Base-by-base conservation (phyloP, 2,797 vertebrate species). In the Austrolebias charrua region DNA sequence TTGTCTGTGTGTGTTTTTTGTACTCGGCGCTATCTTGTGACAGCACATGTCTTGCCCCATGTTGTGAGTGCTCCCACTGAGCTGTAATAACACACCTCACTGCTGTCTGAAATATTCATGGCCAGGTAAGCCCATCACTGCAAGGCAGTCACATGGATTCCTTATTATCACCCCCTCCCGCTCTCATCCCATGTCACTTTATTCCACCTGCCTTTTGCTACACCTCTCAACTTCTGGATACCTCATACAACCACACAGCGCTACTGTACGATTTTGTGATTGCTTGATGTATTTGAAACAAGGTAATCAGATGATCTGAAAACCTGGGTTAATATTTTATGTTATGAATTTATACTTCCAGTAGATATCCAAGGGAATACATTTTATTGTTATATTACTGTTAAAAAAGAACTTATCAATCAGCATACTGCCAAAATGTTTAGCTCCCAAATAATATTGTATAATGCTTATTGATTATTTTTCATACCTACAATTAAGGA, bases 61-160 rank as follows among this genome's bases (percentile, higher is more conserved):
- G 88, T 83, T 88, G 88, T 69, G 87, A 86, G 79, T 69, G 73
- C 76, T 84, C 86, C 84, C 76, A 76, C 83, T 81, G 81, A 83
- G 89, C 86, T 81, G 81, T 90, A 89, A 92, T 90, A 91, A 90
- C 89, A 89, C 88, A 91, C 83, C 88, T 89, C 87, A 74, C 68
- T 87, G 87, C 77, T 70, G 80, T 71, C 84, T 91, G 89, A 92
- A 91, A 91, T 91, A 91, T 91, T 92, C 87, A 91, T 91, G 75
- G 86, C 71, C 79, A 89, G 84, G 87, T 90, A 90, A 89, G 84
- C 81, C 82, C 75, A 76, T 84, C 83, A 76, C 83, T 86, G 71
- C 55, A 81, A 88, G 80, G 78, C 83, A 79, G 79, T 86, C 87
- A 83, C 80, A 89, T 87, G 81, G 75, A 88, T 87, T 81, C 80